phyloP scores from a whole-genome alignment of 2,797 vertebrate genomes.

The Psittacula derbiana region DNA sequence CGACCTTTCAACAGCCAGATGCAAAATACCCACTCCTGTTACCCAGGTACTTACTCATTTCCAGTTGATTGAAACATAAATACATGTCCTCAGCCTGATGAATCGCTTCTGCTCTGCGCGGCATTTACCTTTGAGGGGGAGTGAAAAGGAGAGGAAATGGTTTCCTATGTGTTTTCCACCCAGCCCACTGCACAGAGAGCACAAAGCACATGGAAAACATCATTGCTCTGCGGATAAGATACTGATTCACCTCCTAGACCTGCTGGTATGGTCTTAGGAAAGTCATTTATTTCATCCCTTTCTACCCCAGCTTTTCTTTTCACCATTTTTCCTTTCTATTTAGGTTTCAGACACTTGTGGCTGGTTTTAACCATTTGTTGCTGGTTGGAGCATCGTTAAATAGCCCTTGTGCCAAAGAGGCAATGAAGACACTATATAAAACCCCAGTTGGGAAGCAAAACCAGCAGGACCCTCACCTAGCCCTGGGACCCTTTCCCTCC shows the following conservation, averaged over 20 bases:
- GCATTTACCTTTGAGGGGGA: slow-evolving; percentile 19
- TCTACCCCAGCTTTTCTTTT: neutral
- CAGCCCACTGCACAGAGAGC: neutral
- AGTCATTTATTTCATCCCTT: neutral
- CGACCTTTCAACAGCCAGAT: slow-evolving; percentile 43
- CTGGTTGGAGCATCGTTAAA: neutral
- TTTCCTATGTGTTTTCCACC: neutral
- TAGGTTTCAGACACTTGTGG: neutral
- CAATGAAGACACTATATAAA: neutral
- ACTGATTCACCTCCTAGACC: neutral
- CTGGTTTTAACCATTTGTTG: neutral
- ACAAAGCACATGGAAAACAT: slow-evolving; percentile 36
- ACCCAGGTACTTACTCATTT: slow-evolving; percentile 47
- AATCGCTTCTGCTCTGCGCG: neutral
- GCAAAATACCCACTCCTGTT: slow-evolving; percentile 11
- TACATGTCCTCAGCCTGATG: slow-evolving; percentile 52
- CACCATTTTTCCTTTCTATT: neutral
- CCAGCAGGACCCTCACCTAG: accelerated
- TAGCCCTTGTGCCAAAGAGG: accelerated
- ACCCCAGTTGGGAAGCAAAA: neutral
- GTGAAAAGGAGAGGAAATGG: slow-evolving; percentile 33
- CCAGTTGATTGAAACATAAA: slow-evolving; percentile 64
- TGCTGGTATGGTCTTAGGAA: neutral
- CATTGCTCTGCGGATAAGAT: neutral
- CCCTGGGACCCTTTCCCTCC: neutral